These are phyloP conservation scores for Periparus ater DNA, from an alignment of 2,797 vertebrate species.

Conservation along the genomic window DNA sequence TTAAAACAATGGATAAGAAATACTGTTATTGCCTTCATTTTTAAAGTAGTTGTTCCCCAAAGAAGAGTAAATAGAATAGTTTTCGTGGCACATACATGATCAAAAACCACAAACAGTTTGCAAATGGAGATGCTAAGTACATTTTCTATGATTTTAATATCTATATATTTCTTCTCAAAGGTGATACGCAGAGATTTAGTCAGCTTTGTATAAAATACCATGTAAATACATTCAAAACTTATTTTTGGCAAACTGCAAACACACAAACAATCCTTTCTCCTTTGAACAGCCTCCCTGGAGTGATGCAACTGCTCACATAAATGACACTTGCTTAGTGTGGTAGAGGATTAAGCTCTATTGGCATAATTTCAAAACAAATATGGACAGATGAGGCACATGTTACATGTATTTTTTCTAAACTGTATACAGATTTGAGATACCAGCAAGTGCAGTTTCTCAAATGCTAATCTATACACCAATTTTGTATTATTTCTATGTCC, in stretches of 20 bases:
- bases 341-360: background rate
- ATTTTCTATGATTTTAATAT: background rate
- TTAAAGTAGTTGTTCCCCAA: slow-evolving; percentile 52
- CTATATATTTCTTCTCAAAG: background rate
- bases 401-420: background rate
- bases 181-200: background rate
- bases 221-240: slow-evolving; percentile 43
- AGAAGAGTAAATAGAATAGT: slow-evolving; percentile 52
- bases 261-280: background rate
- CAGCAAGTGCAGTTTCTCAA: background rate
- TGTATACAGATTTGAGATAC: background rate
- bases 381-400: background rate
- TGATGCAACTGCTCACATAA: background rate
- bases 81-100: slow-evolving; percentile 8
- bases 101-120: background rate
- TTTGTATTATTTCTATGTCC: background rate
- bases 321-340: background rate
- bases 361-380: background rate
- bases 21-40: slow-evolving; percentile 66
- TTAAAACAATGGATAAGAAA: slow-evolving; percentile 56
- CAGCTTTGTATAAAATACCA: slow-evolving; percentile 7
- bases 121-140: slow-evolving; percentile 17
- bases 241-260: background rate
- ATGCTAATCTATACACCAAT: background rate
- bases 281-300: background rate